A percentile compares a stretch with the other conserved stretches of the same genome.
Evolutionary conservation across 2,797 vertebrate genomes (phyloP).

Genomic region (Periparus ater): DNA sequence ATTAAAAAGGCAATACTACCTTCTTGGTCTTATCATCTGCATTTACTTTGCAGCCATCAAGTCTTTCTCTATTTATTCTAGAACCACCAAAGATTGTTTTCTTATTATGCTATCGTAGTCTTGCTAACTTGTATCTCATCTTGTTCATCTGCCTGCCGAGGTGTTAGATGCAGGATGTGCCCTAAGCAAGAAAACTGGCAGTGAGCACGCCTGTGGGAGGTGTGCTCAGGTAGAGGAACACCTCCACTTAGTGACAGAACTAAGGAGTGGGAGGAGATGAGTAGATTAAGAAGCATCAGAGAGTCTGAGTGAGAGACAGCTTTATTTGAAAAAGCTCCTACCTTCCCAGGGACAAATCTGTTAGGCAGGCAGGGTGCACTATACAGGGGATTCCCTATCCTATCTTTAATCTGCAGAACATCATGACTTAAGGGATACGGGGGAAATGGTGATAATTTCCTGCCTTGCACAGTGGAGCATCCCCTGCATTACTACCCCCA

Average conservation of each 20-base stretch:
- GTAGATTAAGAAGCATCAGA: background rate
- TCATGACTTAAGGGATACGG: background rate
- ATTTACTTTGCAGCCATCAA: background rate
- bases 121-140: background rate
- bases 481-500: background rate
- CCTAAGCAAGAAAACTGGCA: background rate
- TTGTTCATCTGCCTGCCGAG: background rate
- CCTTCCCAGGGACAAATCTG: background rate
- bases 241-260: background rate
- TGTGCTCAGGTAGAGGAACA: background rate
- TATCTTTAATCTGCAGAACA: background rate
- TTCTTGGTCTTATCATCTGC: background rate
- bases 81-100: background rate
- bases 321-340: no score
- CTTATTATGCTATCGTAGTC: background rate
- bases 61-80: background rate
- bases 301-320: background rate
- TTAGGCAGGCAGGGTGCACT: background rate
- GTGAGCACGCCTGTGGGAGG: background rate
- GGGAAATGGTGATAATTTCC: background rate
- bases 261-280: background rate
- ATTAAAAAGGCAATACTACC: background rate
- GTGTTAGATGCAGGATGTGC: background rate
- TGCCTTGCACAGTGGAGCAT: rapidly evolving
- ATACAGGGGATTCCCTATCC: background rate